These are phyloP conservation scores for Sitophilus oryzae DNA, from an alignment of 1,140 invertebrate species.

Conservation along the genomic window DNA sequence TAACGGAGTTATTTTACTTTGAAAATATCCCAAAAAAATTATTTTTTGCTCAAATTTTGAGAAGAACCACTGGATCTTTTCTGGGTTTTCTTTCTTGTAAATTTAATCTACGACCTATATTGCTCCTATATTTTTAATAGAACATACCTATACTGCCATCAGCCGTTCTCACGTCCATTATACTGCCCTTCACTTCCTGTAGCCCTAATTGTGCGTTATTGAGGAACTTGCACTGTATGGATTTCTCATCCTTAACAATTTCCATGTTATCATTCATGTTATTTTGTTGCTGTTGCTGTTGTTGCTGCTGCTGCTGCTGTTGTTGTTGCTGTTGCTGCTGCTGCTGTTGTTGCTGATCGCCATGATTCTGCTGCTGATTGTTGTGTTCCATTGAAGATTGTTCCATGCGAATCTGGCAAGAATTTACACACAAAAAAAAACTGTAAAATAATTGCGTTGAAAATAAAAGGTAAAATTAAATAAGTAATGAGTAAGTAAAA, in stretches of 20 bases:
- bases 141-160: constrained; percentile 60
- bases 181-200: constrained; percentile 44
- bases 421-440: not conserved
- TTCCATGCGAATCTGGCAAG: constrained; percentile 16
- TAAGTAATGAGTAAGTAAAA: too few species aligned
- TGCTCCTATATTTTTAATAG: too few species aligned
- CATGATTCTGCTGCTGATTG: constrained; percentile 16
- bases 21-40: too few species aligned
- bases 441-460: not conserved
- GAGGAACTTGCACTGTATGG: constrained; percentile 39
- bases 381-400: constrained; percentile 4
- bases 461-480: too few species aligned
- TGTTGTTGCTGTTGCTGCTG: too few species aligned
- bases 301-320: constrained; percentile 18
- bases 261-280: constrained; percentile 32
- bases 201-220: constrained; percentile 37
- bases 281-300: constrained; percentile 16
- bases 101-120: too few species aligned
- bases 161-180: constrained; percentile 64
- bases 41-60: too few species aligned
- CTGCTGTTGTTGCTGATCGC: too few species aligned
- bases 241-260: constrained; percentile 43
- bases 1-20: too few species aligned
- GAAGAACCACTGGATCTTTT: too few species aligned
- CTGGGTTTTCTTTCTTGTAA: too few species aligned